Base-by-base conservation (phyloP, 2,113 vertebrate species). In the Pungitius pungitius region DNA sequence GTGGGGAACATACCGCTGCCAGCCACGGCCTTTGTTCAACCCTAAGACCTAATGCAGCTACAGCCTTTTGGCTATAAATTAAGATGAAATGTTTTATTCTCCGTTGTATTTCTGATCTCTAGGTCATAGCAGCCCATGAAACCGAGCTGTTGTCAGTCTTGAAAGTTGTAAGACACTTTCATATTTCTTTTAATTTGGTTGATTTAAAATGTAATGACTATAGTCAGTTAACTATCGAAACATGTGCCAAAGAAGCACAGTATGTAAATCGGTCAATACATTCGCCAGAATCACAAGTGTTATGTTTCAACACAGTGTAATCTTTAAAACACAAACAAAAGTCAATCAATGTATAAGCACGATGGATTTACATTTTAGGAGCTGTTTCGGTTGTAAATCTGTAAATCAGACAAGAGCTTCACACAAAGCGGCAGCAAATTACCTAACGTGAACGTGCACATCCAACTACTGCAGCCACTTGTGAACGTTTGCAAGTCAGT, bases 1-100 rank as follows among this genome's bases (percentile, higher is more conserved):
- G 40, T 77, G 69, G 74, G 68, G n/a, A 71, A 65, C 27, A 43
- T 68, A 10, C 59, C 77, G 68, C 78, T 84, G 33, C 55, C 13
- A 43, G 67, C 69, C 20, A 67, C 14, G 22, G 68, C 27, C 56
- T 58, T 71, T 37, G 43, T 80, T 49, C 27, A 54, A 67, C 56
- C 76, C 51, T 33, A 24, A 10, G 35, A 79, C 77, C 64, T 60
- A 39, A 85, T 71, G 47, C 62, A 56, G 57, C 77, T 59, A 45
- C 49, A 61, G 61, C 45, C 57, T 58, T 66, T 6, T 26, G 22
- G 45, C 56, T 35, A 42, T 51, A 60, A 52, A 83, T 75, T 64
- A 69, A 64, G 61, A 81, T 79, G 24, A 74, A 85, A 75, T 52
- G 13, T 26, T 66, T 18, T n/a, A 22, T 24, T 60, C 30, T 45